phyloP scores from a whole-genome alignment of 2,888 invertebrate species.

The Diabrotica balteata region DNA sequence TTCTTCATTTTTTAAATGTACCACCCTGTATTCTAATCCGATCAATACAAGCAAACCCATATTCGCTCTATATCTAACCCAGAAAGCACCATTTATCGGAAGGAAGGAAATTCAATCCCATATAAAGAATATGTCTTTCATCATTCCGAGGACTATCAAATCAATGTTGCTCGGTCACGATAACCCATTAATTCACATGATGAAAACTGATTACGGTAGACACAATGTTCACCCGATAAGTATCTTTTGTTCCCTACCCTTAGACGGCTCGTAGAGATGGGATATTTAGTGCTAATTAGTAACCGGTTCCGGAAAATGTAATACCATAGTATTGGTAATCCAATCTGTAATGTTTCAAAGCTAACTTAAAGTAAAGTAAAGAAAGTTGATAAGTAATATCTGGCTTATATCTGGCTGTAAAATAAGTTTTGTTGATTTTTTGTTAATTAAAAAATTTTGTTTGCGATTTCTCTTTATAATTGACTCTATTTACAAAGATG shows the following conservation, averaged over 20 bases:
- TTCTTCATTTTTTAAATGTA: too few relatives aligned
- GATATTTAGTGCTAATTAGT: too few relatives aligned
- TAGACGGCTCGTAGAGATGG: background rate
- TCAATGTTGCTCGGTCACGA: slow-evolving; percentile 29
- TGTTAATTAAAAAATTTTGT: too few relatives aligned
- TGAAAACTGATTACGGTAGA: slow-evolving; percentile 24
- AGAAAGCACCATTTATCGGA: slow-evolving; percentile 6
- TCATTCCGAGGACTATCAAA: slow-evolving; percentile 18
- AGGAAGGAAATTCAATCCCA: slow-evolving; percentile 17
- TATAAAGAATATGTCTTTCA: slow-evolving; percentile 17
- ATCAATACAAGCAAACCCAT: background rate
- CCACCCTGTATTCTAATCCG: background rate
- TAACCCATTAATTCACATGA: slow-evolving; percentile 27
- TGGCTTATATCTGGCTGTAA: too few relatives aligned
- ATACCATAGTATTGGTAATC: too few relatives aligned
- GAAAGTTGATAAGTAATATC: too few relatives aligned
- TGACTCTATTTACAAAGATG: too few relatives aligned
- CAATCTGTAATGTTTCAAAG: too few relatives aligned
- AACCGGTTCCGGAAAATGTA: too few relatives aligned
- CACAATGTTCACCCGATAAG: slow-evolving; percentile 26
- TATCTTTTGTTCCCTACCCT: slow-evolving; percentile 21
- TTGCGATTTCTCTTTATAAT: too few relatives aligned
- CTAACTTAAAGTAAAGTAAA: too few relatives aligned
- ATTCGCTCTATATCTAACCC: slow-evolving; percentile 4
- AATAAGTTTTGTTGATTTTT: too few relatives aligned